Evolutionary conservation across 2,113 vertebrate species (phyloP).

Genomic region (Geococcyx californianus): DNA sequence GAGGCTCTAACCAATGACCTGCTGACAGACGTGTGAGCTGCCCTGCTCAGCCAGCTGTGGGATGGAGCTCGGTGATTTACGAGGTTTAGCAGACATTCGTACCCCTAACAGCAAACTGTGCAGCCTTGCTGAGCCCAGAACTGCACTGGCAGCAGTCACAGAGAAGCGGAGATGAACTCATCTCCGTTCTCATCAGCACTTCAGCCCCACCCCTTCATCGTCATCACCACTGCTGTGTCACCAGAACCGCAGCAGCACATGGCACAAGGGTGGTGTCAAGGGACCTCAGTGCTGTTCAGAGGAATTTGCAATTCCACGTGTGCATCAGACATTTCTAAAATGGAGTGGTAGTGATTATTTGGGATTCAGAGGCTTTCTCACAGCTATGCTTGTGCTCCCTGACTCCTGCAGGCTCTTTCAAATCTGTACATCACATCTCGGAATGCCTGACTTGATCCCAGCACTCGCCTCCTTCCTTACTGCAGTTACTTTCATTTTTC

Average conservation of each 20-base stretch:
- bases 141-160: background rate
- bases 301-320: background rate
- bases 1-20: background rate
- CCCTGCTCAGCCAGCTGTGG: background rate
- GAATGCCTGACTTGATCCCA: background rate
- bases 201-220: background rate
- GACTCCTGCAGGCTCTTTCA: background rate
- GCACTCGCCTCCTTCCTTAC: background rate
- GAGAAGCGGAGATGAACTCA: background rate
- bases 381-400: background rate
- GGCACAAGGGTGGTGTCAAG: background rate
- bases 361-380: background rate
- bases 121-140: background rate
- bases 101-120: background rate
- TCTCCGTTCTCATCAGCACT: background rate
- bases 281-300: background rate
- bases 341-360: background rate
- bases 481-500: background rate
- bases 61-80: background rate
- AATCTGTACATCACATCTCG: background rate
- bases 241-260: fast-evolving
- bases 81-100: background rate
- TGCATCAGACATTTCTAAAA: fast-evolving
- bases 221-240: background rate
- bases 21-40: background rate